These are phyloP conservation scores for Eremophila alpestris DNA, from an alignment of 2,797 vertebrate genomes.

Conservation along the genomic window DNA sequence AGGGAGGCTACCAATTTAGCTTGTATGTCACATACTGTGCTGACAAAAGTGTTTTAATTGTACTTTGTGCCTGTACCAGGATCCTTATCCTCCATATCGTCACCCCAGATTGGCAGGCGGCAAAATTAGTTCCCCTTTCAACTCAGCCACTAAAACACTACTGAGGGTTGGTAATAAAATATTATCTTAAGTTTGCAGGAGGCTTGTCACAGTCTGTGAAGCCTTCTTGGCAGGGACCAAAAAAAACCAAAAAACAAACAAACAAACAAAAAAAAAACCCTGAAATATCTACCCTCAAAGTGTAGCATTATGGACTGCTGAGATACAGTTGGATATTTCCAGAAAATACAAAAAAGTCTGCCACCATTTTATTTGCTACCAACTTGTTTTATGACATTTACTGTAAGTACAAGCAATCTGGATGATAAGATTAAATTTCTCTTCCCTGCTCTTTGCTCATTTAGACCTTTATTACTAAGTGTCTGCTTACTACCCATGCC, in stretches of 20 bases:
- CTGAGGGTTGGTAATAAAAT: background rate
- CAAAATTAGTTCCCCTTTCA: background rate
- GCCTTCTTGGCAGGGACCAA: background rate
- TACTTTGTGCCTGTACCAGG: background rate
- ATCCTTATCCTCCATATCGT: background rate
- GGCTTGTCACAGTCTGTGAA: background rate
- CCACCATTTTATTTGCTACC: background rate
- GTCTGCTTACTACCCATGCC: background rate
- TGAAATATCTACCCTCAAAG: background rate
- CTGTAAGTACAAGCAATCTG: background rate
- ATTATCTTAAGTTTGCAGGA: background rate
- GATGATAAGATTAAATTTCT: background rate
- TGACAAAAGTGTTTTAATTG: conserved; percentile 5
- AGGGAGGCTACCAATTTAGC: background rate
- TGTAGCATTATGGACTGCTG: background rate
- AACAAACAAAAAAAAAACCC: background rate
- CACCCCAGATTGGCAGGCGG: background rate
- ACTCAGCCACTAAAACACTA: background rate
- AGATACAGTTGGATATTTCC: background rate
- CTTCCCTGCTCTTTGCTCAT: background rate
- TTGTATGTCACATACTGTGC: background rate
- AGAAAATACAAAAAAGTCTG: background rate
- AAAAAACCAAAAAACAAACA: background rate
- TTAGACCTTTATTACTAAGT: background rate
- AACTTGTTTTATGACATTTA: background rate